Conservation (phyloP, 2,797 vertebrate genomes). For the Lophius americanus region DNA sequence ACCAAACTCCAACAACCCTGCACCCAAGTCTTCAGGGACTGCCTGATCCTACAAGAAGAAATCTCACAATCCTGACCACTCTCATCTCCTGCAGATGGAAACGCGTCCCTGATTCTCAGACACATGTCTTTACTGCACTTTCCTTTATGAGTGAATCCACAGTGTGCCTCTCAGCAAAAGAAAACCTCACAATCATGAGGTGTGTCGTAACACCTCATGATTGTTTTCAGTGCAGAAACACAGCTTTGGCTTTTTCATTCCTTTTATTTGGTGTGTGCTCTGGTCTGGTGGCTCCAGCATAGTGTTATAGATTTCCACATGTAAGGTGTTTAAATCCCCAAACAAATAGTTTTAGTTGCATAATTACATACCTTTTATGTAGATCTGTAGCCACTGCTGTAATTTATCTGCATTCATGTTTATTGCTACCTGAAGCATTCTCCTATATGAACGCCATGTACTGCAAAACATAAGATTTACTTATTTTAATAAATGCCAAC, state of each 20-base stretch:
- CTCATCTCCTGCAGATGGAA: conserved; percentile 3
- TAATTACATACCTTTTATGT: not conserved
- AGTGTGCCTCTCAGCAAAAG: not conserved
- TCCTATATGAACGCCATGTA: not conserved
- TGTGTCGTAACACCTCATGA: not conserved
- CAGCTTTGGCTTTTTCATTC: not conserved
- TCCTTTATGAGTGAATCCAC: not conserved
- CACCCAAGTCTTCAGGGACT: conserved; percentile 53
- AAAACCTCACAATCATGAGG: not conserved
- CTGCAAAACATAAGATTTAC: not conserved
- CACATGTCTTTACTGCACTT: not conserved
- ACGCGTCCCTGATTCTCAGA: not conserved
- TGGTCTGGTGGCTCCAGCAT: conserved; percentile 2
- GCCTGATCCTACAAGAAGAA: conserved; percentile 21
- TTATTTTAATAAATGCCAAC: conserved; percentile 14
- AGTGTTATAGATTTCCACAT: not conserved
- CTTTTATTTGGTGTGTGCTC: not conserved
- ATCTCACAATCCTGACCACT: not conserved
- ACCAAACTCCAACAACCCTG: conserved; percentile 57
- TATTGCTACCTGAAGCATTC: conserved; percentile 11
- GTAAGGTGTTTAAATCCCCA: not conserved
- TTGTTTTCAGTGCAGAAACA: not conserved
- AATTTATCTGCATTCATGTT: conserved; percentile 2
- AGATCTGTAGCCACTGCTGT: conserved; percentile 8
- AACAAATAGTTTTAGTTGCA: not conserved